Evolutionary conservation across 2,888 invertebrate species (phyloP).

Genomic region (Pterostichus niger): DNA sequence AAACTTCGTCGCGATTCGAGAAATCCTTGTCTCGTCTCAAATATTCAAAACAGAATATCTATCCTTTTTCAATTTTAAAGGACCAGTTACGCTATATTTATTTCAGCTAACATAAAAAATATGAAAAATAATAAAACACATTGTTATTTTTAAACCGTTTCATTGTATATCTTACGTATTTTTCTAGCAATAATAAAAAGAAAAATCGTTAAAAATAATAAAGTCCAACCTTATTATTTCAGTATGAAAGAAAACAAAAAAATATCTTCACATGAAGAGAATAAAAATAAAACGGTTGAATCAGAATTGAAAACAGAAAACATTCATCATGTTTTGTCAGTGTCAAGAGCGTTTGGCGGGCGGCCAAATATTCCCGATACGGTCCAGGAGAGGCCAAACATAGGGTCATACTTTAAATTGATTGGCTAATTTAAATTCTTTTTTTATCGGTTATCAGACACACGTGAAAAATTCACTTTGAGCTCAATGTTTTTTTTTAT

Average conservation of each 20-base stretch:
- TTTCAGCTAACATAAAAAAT: background rate
- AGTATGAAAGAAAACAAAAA: background rate
- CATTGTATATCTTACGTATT: background rate
- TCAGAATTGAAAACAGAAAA: background rate
- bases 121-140: no score
- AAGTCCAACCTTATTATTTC: background rate
- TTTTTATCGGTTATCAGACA: background rate
- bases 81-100: no score
- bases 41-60: no score
- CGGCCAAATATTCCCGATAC: slow-evolving; percentile 10
- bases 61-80: no score
- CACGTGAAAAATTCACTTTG: background rate
- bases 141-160: background rate
- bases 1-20: no score
- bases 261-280: background rate
- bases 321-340: slow-evolving; percentile 48
- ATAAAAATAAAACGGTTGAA: background rate
- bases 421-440: background rate
- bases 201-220: background rate
- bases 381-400: background rate
- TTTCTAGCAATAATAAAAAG: background rate
- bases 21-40: no score
- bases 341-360: slow-evolving; percentile 47
- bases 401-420: background rate
- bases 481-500: no score